Base-by-base conservation (phyloP, 2,797 vertebrate genomes). In the Pantherophis vulpinus region DNA sequence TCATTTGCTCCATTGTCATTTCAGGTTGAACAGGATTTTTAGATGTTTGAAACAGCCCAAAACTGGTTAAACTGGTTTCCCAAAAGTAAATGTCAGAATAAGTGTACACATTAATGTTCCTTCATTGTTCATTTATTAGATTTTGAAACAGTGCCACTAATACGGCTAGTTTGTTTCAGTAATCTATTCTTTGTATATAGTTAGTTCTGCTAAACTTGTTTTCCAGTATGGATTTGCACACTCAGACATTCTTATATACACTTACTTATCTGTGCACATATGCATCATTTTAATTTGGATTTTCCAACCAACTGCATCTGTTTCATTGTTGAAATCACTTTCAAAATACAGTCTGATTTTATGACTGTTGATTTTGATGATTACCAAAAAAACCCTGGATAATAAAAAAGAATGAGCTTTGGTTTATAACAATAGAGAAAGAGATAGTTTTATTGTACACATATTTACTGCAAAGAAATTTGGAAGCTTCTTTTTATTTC, bases 261-360 rank as follows among this genome's bases (percentile, higher is more conserved):
- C 9, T 11, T 83, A 47, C 11, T 47, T 83, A 47, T 42, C 37
- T 47, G 20, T 25, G 74, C 37, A 70, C 9, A 18, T 51, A 70
- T 32, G 14, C 37, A 91, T 58, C 27, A 91, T 94, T 93, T 0
- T 0, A 93, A 94, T 60, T 92, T 92, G 42, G 91, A 91, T 93
- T 94, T 83, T 83, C 91, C 95, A 94, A 91, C 92, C 94, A 0
- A 0, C 16, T 92, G 25, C 60, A 54, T 54, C 55, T 88, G 59
- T 0, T 0, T 91, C 47, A 59, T 87, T 95, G 95, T 94, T 95
- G 94, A 0, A 37, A 95, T 93, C 93, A 86, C 93, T 96, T 95
- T 94, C 91, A 94, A 95, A 96, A 96, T 37, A 32, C 32, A 37
- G 42, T 83, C 74, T 83, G 74, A 47, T 74, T 37, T 37, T 74